Base-by-base conservation (phyloP, 2,113 vertebrate species). In the Hippocampus zosterae region DNA sequence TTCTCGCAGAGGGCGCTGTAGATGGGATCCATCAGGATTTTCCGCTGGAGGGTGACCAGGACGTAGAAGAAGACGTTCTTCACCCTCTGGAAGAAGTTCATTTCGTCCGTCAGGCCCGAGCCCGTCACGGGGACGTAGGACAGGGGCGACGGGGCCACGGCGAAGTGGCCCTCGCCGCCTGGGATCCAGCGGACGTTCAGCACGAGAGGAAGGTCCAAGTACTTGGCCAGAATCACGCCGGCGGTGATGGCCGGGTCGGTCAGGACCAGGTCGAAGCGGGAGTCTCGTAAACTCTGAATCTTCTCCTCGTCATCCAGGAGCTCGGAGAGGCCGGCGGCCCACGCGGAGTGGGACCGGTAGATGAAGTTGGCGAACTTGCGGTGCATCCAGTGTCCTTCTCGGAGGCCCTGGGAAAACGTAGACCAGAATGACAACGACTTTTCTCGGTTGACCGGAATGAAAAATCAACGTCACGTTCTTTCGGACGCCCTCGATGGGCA, bases 131-230 rank as follows among this genome's bases (percentile, higher is more conserved):
- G 92, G 48, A 93, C 68, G 5, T 91, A 92, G 25, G 92, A 92
- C 12, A 88, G 63, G 0, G 91, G 91, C 0, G 91, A 91, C 9
- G 92, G 91, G 12, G 91, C 91, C 0, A 89, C 72, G 0, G 29
- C 70, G 55, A 88, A 90, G 33, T 92, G 91, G 1, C 89, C 91
- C 1, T 92, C 91, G 9, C 89, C 88, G 2, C 80, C 83, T 3
- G 83, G 66, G 67, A 89, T 85, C 92, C 91, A 92, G 48, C 92
- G 90, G 16, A 86, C 90, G 48, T 91, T 91, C 11, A 92, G 83
- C 29, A 91, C 92, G 2, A 88, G 0, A 1, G 91, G 92, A 16
- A 92, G 81, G 37, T 91, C 88, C 18, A 92, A 75, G 67, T 89
- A 90, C 71, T 90, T 87, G 21, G 91, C 91, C 1, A 92, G 19